Percentiles rank a stretch among this genome's conserved stretches.
Evolutionary conservation across 2,113 vertebrate genomes (phyloP).

Genomic region (Pseudorasbora parva): DNA sequence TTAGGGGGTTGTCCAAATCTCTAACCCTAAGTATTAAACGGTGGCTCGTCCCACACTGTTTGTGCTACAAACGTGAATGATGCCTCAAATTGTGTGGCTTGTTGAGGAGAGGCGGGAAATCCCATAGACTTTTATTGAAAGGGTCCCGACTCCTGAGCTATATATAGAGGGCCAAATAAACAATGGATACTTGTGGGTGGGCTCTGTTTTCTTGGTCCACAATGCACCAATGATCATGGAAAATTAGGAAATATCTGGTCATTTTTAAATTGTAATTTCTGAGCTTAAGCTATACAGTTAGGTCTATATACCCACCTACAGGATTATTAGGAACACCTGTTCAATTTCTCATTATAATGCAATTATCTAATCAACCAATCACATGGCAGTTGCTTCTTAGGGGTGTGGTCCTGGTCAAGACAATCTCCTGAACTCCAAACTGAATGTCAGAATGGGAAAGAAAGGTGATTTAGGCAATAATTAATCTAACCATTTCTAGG

Average conservation of each 20-base stretch:
- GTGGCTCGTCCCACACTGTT: not conserved
- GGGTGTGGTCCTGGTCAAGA: too few relatives aligned
- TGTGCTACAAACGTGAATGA: not conserved
- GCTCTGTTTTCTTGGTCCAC: not conserved
- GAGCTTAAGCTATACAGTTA: too few relatives aligned
- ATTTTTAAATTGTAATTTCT: not conserved
- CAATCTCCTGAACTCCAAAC: too few relatives aligned
- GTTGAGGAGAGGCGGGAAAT: not conserved
- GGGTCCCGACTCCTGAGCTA: not conserved
- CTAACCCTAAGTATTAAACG: not conserved
- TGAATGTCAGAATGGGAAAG: too few relatives aligned
- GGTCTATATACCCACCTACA: too few relatives aligned
- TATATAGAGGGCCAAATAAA: not conserved
- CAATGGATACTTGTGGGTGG: not conserved
- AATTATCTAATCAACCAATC: too few relatives aligned
- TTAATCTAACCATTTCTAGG: too few relatives aligned
- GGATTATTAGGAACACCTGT: too few relatives aligned
- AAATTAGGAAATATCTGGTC: not conserved
- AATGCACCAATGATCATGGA: not conserved
- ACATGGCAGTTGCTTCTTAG: too few relatives aligned
- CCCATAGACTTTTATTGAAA: not conserved
- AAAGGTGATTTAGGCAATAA: too few relatives aligned
- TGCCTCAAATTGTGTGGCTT: not conserved
- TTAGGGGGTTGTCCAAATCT: not conserved
- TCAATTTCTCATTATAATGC: too few relatives aligned